Evolutionary conservation across 2,797 vertebrate species (phyloP).

Genomic region (Molothrus ater): DNA sequence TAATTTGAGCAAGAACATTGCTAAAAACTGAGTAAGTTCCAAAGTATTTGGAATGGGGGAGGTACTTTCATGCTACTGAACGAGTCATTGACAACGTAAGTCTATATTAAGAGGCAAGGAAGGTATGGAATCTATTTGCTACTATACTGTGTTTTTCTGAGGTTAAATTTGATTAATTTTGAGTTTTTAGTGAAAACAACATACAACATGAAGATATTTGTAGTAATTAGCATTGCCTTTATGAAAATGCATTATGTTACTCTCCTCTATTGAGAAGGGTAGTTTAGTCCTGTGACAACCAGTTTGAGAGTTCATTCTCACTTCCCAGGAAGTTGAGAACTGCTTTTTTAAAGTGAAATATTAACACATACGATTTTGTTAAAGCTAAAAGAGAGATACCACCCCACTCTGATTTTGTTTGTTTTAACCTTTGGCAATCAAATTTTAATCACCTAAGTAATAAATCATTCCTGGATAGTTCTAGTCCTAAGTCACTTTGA

Average conservation of each 20-base stretch:
- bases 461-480: not conserved
- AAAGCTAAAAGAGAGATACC: not conserved
- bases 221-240: not conserved
- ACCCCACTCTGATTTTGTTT: not conserved
- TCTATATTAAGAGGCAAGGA: not conserved
- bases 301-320: not conserved
- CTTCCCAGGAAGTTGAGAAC: not conserved
- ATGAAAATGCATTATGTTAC: not conserved
- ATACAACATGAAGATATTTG: fast-evolving
- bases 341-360: not conserved
- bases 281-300: not conserved
- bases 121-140: not conserved
- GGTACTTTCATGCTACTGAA: not conserved
- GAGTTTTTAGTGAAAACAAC: not conserved
- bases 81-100: not conserved
- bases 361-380: not conserved
- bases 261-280: not conserved
- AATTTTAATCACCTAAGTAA: not conserved
- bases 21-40: not conserved
- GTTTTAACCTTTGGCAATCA: not conserved
- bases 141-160: not conserved
- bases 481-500: not conserved
- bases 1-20: not conserved
- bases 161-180: not conserved
- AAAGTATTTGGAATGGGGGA: not conserved